These are phyloP conservation scores for Sphecodes monilicornis DNA, from an alignment of 2,888 invertebrate species.

Conservation along the genomic window DNA sequence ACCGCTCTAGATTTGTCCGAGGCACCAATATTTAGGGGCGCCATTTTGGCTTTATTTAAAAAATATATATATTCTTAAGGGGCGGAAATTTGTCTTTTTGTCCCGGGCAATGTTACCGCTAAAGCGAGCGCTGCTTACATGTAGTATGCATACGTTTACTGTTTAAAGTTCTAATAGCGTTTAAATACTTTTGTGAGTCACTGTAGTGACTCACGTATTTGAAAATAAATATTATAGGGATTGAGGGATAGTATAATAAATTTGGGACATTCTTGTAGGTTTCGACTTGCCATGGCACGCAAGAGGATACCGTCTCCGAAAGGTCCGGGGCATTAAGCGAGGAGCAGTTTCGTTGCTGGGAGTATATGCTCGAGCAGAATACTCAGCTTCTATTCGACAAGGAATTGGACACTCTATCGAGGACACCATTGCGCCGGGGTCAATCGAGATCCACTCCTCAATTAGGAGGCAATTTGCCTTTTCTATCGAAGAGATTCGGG, in stretches of 20 bases:
- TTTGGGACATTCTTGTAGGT: constrained; percentile 35
- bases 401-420: constrained; percentile 92
- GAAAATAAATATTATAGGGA: neutral
- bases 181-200: no score
- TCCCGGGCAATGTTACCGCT: no score
- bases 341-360: constrained; percentile 97
- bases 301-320: constrained; percentile 84
- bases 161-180: no score
- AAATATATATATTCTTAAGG: no score
- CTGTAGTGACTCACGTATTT: no score
- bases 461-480: constrained; percentile 77
- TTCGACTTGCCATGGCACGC: constrained; percentile 84
- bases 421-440: constrained; percentile 81
- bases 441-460: constrained; percentile 86
- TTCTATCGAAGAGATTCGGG: constrained; percentile 90
- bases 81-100: no score
- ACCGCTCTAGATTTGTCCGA: no score
- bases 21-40: no score
- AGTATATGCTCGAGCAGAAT: constrained; percentile 96
- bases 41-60: no score
- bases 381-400: constrained; percentile 95
- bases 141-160: no score
- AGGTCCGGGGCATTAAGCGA: constrained; percentile 86
- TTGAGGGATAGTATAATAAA: neutral
- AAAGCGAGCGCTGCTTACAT: no score